A percentile compares a stretch with the other conserved stretches of the same genome.
These are phyloP conservation scores for Drosophila gunungcola DNA, from an alignment of 1,140 invertebrate genomes.

Conservation along the genomic window DNA sequence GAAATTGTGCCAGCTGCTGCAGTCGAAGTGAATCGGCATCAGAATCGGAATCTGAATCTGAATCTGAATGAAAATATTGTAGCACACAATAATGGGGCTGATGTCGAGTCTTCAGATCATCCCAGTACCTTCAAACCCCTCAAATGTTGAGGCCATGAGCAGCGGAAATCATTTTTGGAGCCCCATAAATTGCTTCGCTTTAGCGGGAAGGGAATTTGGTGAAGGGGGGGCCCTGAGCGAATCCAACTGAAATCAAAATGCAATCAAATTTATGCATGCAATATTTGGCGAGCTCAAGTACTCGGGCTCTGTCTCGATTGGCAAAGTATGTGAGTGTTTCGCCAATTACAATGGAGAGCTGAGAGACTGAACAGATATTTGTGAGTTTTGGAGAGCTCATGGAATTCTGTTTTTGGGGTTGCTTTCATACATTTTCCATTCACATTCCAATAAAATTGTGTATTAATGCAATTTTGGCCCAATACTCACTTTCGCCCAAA, in stretches of 20 bases:
- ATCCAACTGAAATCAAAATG: conserved; percentile 48
- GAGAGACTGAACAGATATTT: neutral
- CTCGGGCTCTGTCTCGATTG: conserved; percentile 23
- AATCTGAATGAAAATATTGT: conserved; percentile 32
- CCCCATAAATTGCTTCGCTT: conserved; percentile 47
- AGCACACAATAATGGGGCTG: conserved; percentile 25
- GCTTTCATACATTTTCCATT: conserved; percentile 1
- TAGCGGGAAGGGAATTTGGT: neutral
- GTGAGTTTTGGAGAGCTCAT: neutral
- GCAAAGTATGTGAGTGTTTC: conserved; percentile 24
- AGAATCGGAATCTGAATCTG: conserved; percentile 9
- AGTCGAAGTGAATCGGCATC: neutral
- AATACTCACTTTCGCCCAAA: neutral
- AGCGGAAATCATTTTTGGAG: conserved; percentile 51
- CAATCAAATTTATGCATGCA: conserved; percentile 57
- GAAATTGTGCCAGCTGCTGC: conserved; percentile 20
- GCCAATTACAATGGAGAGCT: conserved; percentile 18
- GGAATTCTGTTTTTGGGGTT: neutral
- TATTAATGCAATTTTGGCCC: neutral
- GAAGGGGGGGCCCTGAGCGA: neutral
- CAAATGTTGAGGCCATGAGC: conserved; percentile 11
- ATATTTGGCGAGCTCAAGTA: conserved; percentile 37
- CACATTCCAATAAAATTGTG: neutral
- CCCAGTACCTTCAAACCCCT: neutral
- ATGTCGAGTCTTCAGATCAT: conserved; percentile 11